Conservation (phyloP, 2,797 vertebrate species). For the Lerista edwardsae region DNA sequence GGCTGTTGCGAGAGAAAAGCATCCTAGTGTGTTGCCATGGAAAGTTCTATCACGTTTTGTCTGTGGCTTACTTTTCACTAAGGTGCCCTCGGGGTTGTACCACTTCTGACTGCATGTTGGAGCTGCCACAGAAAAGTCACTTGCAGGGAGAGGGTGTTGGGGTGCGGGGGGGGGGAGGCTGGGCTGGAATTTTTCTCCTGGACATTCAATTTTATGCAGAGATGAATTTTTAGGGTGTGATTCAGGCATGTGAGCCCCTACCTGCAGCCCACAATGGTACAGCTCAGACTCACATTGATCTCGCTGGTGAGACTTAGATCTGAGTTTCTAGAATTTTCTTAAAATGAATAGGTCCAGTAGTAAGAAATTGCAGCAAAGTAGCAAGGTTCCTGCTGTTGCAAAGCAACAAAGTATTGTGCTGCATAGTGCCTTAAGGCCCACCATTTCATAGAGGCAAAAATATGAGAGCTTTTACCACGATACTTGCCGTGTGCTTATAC, state of each 20-base stretch:
- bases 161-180: too few species aligned
- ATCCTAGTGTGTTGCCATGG: conserved; percentile 71
- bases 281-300: background rate
- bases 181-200: too few species aligned
- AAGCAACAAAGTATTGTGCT: background rate
- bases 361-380: conserved; percentile 33
- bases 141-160: too few species aligned
- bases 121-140: too few species aligned
- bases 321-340: conserved; percentile 24
- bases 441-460: too few species aligned
- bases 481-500: background rate
- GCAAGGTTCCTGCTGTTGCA: background rate
- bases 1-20: conserved; percentile 21
- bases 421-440: too few species aligned
- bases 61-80: too few species aligned
- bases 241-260: background rate
- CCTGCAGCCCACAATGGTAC: background rate
- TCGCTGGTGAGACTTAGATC: background rate
- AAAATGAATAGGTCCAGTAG: conserved; percentile 38
- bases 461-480: background rate
- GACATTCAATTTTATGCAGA: too few species aligned
- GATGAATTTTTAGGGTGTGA: background rate
- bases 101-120: too few species aligned
- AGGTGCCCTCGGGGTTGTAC: too few species aligned
- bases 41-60: conserved; percentile 59